Base-by-base conservation (phyloP, 2,888 invertebrate genomes). In the Philhelius pedissequus region DNA sequence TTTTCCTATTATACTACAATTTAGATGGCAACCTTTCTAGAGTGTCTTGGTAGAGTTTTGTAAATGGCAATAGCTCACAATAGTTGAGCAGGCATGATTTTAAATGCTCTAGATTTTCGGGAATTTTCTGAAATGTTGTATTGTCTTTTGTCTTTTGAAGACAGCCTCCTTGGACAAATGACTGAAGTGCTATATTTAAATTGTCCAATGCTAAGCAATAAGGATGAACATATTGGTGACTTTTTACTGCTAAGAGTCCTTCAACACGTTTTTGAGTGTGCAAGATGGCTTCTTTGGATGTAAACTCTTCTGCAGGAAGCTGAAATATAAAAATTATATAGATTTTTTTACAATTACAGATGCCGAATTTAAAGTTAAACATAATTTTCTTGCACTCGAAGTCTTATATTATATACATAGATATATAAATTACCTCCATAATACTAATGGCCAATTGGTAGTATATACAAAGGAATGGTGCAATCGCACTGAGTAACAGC, bases 171-270 rank as follows among this genome's bases (percentile, higher is more conserved):
- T 92, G 91, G 4, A 90, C 89, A 0, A 95, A 92, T 1, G 94
- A 94, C 52, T 91, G 92, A 58, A 95, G 88, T 86, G 94, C 94
- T 90, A 93, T 93, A 38, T 91, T 92, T 58, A 93, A 91, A 69
- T 93, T 92, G 86, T 96, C 96, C 86, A 96, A 92, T 45, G 95
- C 95, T 76, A 97, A 92, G 87, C 94, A 94, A 91, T 96, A 96
- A 0, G 96, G 96, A 92, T 96, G 96, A 11, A 93, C 92, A 68
- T 89, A 88, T 1, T 77, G 32, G 70, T 90, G 89, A 13, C 88
- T 87, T 69, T 89, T 89, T 38, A 90, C 88, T 22, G 89, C 89
- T 3, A 94, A 89, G 40, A 92, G 88, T 20, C 89, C 88, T 90
- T 96, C 96, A 27, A 94, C 92, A 18, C 92, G 90, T 88, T 93